These are phyloP conservation scores for Ploceus nigricollis DNA, from an alignment of 2,113 vertebrate genomes.

Conservation along the genomic window DNA sequence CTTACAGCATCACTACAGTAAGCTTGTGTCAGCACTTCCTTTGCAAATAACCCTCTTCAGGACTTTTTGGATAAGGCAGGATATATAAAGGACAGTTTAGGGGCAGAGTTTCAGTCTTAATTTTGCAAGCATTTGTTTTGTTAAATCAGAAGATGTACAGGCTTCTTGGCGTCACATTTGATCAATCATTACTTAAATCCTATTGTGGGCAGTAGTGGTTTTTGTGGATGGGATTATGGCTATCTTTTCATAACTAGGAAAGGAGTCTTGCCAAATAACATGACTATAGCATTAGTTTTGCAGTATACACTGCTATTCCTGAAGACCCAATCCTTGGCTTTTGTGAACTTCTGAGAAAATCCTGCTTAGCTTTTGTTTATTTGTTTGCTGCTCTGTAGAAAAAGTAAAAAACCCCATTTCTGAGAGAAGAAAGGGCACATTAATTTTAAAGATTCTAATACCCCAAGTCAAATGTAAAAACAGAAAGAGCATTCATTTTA, in stretches of 20 bases:
- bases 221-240: conserved; percentile 12
- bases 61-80: neutral
- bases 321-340: neutral
- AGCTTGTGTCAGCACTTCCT: conserved; percentile 29
- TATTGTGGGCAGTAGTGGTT: neutral
- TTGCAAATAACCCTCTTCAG: neutral
- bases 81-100: neutral
- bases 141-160: neutral
- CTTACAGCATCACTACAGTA: conserved; percentile 19
- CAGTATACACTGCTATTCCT: neutral
- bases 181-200: neutral
- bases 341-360: neutral
- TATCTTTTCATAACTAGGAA: conserved; percentile 9
- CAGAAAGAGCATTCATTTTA: neutral
- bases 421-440: neutral
- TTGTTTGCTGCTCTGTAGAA: neutral
- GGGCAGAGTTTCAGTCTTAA: neutral
- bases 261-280: neutral
- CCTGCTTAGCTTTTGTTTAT: neutral
- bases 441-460: neutral
- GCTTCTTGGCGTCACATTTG: neutral
- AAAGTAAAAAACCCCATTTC: neutral
- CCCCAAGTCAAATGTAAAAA: neutral
- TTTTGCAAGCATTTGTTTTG: neutral
- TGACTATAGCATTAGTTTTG: neutral